Conservation (phyloP, 2,888 invertebrate species). For the Lamellibrachia columna region DNA sequence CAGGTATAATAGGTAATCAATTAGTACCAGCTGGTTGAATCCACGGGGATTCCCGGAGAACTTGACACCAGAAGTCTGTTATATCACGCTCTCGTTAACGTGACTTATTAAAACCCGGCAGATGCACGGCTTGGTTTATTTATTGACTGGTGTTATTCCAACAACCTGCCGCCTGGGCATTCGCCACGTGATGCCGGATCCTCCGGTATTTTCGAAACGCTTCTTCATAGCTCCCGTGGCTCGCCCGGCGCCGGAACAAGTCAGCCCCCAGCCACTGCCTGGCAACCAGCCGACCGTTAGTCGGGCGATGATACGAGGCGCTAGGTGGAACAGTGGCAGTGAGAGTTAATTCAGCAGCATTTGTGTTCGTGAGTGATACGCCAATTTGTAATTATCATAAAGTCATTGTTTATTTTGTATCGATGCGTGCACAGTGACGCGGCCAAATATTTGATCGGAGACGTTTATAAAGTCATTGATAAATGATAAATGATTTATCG, state of each 20-base stretch:
- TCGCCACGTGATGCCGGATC: not conserved
- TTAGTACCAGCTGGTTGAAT: not conserved
- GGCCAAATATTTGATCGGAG: not conserved
- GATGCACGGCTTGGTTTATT: not conserved
- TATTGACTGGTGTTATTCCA: not conserved
- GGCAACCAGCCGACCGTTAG: not conserved
- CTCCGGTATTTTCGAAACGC: not conserved
- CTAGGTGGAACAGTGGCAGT: not conserved
- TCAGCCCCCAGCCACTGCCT: not conserved
- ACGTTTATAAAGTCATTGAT: not conserved
- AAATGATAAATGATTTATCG: not conserved
- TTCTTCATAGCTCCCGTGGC: not conserved
- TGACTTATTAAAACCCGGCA: not conserved
- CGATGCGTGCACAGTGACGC: not conserved
- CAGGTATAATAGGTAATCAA: not conserved
- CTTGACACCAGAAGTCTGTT: not conserved
- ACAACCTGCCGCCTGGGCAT: not conserved
- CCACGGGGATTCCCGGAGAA: constrained; percentile 6
- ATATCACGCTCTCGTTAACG: not conserved
- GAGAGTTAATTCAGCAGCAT: not conserved
- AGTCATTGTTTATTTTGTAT: not conserved
- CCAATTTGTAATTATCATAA: not conserved
- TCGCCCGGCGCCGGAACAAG: not conserved
- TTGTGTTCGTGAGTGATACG: not conserved
- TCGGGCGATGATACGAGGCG: constrained; percentile 6